phyloP scores from a whole-genome alignment of 2,888 invertebrate genomes.

The Charanyca ferruginea region DNA sequence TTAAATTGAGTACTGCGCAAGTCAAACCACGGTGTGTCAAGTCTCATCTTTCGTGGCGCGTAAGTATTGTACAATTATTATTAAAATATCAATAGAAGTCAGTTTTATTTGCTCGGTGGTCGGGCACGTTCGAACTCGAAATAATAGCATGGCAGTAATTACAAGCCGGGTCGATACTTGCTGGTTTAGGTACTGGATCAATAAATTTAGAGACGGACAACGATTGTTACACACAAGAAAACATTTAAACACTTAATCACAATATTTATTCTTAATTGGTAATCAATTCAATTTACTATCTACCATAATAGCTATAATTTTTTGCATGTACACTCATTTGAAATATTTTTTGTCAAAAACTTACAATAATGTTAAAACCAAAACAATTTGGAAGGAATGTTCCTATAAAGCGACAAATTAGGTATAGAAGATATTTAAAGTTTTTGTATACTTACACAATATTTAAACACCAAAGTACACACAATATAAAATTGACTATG shows the following conservation, averaged over 20 bases:
- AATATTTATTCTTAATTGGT: slow-evolving; percentile 7
- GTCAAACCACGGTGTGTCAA: too few species aligned
- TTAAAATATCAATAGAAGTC: background rate
- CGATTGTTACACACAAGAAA: background rate
- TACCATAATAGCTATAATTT: slow-evolving; percentile 2
- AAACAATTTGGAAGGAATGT: slow-evolving; percentile 51
- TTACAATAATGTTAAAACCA: slow-evolving; percentile 17
- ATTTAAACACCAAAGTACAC: slow-evolving; percentile 22
- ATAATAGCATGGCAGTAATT: background rate
- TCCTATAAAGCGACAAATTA: slow-evolving; percentile 35
- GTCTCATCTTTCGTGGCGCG: too few species aligned
- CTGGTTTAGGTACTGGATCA: background rate
- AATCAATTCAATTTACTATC: slow-evolving; percentile 37
- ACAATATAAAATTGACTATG: slow-evolving; percentile 48
- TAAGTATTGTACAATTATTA: too few species aligned
- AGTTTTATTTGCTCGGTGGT: background rate
- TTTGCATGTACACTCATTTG: slow-evolving; percentile 11
- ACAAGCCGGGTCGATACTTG: too few species aligned
- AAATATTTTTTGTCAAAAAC: slow-evolving; percentile 8
- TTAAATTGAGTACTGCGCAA: too few species aligned
- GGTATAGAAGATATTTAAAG: slow-evolving; percentile 20
- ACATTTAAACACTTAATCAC: slow-evolving; percentile 22
- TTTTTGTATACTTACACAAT: slow-evolving; percentile 30
- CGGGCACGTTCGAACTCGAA: background rate
- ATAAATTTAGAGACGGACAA: slow-evolving; percentile 5